Evolutionary conservation across 2,888 invertebrate genomes (phyloP), one percentile per base, ranked within the genome.

Genomic region (Euclidia mi): DNA sequence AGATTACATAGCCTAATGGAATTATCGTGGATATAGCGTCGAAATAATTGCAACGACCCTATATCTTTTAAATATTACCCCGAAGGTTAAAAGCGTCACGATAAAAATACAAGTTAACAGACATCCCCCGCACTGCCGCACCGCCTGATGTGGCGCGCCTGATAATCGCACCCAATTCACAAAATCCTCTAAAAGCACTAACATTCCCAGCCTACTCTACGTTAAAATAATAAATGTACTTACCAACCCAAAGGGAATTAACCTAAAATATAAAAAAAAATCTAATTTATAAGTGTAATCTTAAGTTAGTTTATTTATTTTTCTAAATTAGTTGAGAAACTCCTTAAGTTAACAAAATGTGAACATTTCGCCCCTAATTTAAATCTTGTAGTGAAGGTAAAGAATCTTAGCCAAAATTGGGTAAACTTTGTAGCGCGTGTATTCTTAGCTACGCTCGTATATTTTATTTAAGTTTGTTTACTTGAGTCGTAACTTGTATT

Each of bases 11-110:
- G 71, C 72, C 71, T 89, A 90, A 90, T 90, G 81, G 83, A 89
- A 90, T 90, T 88, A 89, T 88, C 84, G 83, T 79, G 71, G 84
- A 83, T 81, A 85, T 85, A 79, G 80, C 81, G 76, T 76, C 79
- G 81, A 89, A 89, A 88, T 90, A 90, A 90, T 89, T 85, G 75
- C 72, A 77, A 80, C 80, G 81, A 71, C 73, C n/a, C 71, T 71
- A 79, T 79, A 78, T 84, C 82, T 85, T 89, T 87, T 85, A 81
- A 79, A 86, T 84, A 82, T 78, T 71, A 78, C 70, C 73, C 78
- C 71, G 64, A 68, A 74, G 79, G 82, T 73, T 58, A 69, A 68
- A 70, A 66, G 77, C 78, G 78, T 78, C 77, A 76, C 72, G 70
- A 76, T 81, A 79, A 81, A 81, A 81, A 79, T 79, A 75, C 76